phyloP scores from a whole-genome alignment of 2,113 vertebrate species.

The Clupea harengus region DNA sequence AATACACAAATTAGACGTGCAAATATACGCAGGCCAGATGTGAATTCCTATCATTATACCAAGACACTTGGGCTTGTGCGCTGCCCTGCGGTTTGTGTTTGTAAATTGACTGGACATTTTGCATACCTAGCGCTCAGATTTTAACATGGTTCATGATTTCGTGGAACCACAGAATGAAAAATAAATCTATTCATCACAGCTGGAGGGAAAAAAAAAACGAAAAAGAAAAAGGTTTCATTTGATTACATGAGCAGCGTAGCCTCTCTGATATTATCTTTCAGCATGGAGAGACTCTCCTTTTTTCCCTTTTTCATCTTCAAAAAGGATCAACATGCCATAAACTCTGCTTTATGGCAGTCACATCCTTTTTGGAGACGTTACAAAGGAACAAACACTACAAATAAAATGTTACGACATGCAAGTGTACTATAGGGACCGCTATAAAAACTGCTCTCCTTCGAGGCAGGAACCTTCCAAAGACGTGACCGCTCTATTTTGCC shows the following conservation, averaged over 20 bases:
- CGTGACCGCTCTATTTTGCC: conserved; percentile 33
- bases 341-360: conserved; percentile 33
- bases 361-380: conserved; percentile 34
- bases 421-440: conserved; percentile 32
- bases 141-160: conserved; percentile 12
- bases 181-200: conserved; percentile 15
- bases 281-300: background rate
- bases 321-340: conserved; percentile 35
- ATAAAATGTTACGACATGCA: conserved; percentile 39
- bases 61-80: conserved; percentile 41
- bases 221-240: background rate
- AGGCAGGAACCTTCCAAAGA: conserved; percentile 31
- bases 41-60: conserved; percentile 40
- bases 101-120: conserved; percentile 32
- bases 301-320: conserved; percentile 21
- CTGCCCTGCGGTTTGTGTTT: conserved; percentile 47
- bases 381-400: conserved; percentile 35
- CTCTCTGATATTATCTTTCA: conserved; percentile 6
- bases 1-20: conserved; percentile 54
- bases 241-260: conserved; percentile 10
- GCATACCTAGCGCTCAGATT: background rate
- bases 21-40: conserved; percentile 48
- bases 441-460: conserved; percentile 29
- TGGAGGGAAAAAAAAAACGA: background rate
- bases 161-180: conserved; percentile 12